Evolutionary conservation across 2,797 vertebrate genomes (phyloP), one percentile per base, ranked within the genome.

Genomic region (Babyrousa celebensis): DNA sequence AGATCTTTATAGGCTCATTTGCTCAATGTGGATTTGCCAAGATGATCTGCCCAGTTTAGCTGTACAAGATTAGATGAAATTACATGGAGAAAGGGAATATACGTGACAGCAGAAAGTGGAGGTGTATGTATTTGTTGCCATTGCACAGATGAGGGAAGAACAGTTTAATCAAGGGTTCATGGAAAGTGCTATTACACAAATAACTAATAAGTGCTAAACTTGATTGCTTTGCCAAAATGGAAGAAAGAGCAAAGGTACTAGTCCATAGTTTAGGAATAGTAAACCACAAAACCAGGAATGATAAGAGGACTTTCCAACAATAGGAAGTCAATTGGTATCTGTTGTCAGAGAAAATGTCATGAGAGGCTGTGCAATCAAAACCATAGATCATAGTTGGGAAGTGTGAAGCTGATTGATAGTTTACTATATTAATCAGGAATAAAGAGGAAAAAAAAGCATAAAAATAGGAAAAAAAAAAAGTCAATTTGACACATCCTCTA

Each of bases 211-310:
- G 23, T 58, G 56, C 32, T 84, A 15, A 7, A 83, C 27, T 43
- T 48, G 56, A 92, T 80, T 82, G 68, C 63, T 84, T 71, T 88
- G 48, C 29, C 83, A 87, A 16, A 65, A 71, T 84, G 36, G 23
- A 84, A 48, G 62, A 75, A 80, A 86, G 7, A 65, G 48, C n/a
- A 79, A 10, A 70, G n/a, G 60, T 58, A n/a, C 9, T 82, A 62
- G 62, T 80, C 27, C 3, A 70, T 20, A 74, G 32, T 70, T 68
- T 86, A 90, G 68, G n/a, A 94, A 80, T 4, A 8, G n/a, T 80
- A 90, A 93, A 54, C 21, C 60, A 90, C 68, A 86, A 86, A 90
- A 17, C 52, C 23, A 91, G 68, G 25, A 82, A 68, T 85, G 43
- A 12, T 54, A 82, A n/a, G 29, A 58, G 25, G 23, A 21, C 6